Percentiles rank a stretch among this genome's conserved stretches.
These are phyloP conservation scores for Bradypodion ventrale DNA, from an alignment of 2,797 vertebrate genomes.

Conservation along the genomic window DNA sequence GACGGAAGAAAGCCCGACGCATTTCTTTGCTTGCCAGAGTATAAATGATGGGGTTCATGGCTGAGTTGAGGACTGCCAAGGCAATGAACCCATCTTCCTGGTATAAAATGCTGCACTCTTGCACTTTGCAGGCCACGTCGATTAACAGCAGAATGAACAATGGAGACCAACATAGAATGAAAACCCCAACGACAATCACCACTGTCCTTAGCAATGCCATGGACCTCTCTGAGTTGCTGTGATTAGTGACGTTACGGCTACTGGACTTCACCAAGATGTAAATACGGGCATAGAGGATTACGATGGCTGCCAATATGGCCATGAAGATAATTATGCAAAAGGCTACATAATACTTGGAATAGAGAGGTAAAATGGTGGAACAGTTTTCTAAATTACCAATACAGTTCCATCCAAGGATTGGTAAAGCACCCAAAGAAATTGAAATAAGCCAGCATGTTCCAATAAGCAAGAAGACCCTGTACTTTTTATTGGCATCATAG, in stretches of 20 bases:
- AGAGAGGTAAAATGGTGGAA: constrained; percentile 92
- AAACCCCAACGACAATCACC: constrained; percentile 91
- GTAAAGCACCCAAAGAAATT: constrained; percentile 85
- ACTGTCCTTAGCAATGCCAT: constrained; percentile 94
- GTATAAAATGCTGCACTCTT: constrained; percentile 82
- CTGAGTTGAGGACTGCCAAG: constrained; percentile 91
- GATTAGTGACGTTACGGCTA: constrained; percentile 89
- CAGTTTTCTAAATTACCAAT: constrained; percentile 86
- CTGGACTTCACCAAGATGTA: constrained; percentile 93
- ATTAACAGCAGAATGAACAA: constrained; percentile 89
- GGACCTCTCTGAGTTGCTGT: constrained; percentile 87
- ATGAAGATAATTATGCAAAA: constrained; percentile 92
- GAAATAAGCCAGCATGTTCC: constrained; percentile 94
- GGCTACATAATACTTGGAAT: constrained; percentile 91
- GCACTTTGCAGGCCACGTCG: constrained; percentile 86
- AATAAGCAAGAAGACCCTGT: constrained; percentile 94
- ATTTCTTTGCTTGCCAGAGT: constrained; percentile 95
- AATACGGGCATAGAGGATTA: constrained; percentile 90
- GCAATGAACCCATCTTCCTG: constrained; percentile 88
- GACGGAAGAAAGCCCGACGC: constrained; percentile 88
- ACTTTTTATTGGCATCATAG: constrained; percentile 91
- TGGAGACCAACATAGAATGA: constrained; percentile 94
- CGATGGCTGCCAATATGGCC: constrained; percentile 86
- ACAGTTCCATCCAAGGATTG: constrained; percentile 97
- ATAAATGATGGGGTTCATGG: constrained; percentile 95